phyloP scores from a whole-genome alignment of 30 jellyfish, hydroid and myxozoan genomes.

The Cassiopea andromeda region DNA sequence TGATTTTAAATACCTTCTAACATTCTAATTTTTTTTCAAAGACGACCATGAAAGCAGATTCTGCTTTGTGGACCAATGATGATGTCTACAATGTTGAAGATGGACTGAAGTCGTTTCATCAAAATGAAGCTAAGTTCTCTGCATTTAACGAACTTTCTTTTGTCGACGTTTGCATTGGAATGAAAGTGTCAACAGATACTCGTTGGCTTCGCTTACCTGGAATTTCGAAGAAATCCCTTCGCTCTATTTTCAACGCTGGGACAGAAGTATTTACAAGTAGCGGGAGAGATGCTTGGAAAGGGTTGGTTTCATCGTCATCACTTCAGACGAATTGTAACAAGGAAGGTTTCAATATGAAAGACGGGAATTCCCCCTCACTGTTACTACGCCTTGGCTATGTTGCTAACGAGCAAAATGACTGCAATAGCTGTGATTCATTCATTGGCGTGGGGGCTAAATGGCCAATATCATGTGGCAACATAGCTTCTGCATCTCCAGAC shows the following conservation, averaged over 20 bases:
- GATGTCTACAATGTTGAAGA: conserved; percentile 1
- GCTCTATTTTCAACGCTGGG: conserved; percentile 1
- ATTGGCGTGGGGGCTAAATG: conserved; percentile 10
- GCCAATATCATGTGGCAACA: conserved; percentile 14
- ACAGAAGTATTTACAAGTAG: background rate
- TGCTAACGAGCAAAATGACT: conserved; percentile 16
- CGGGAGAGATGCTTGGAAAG: background rate
- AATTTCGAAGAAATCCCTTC: conserved; percentile 3
- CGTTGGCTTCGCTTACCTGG: conserved; percentile 20
- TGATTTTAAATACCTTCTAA: background rate
- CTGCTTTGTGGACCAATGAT: conserved; percentile 20
- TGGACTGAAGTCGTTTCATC: conserved; percentile 25
- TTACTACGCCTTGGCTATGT: conserved; percentile 1
- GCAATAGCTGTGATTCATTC: conserved; percentile 11
- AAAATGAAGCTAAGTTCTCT: conserved; percentile 37
- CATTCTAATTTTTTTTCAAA: background rate
- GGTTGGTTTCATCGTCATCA: conserved; percentile 2
- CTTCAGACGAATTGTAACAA: background rate
- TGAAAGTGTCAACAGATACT: background rate
- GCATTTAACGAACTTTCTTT: background rate
- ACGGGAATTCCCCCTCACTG: background rate
- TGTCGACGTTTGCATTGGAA: conserved; percentile 26
- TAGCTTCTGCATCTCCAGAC: conserved; percentile 11
- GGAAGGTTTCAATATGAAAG: conserved; percentile 8
- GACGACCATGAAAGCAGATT: background rate